These are phyloP conservation scores for Phalloptychus januarius DNA, from an alignment of 2,797 vertebrate genomes.

Conservation along the genomic window DNA sequence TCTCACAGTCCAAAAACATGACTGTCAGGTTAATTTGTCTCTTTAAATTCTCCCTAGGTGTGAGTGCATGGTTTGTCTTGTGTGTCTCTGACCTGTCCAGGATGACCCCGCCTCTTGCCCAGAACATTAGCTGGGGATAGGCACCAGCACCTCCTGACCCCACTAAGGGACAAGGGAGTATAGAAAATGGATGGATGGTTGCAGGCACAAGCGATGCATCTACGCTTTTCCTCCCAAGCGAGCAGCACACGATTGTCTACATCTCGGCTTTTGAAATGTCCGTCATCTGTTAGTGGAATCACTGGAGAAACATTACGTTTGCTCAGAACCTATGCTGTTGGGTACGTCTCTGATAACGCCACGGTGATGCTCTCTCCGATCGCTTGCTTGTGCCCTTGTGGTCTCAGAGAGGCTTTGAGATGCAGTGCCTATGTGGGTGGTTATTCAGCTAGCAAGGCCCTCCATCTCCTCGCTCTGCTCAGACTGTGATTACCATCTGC, in stretches of 20 bases:
- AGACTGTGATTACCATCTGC: slow-evolving; percentile 71
- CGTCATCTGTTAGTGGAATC: slow-evolving; percentile 19
- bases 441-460: slow-evolving; percentile 52
- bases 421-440: slow-evolving; percentile 68
- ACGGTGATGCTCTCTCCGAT: slow-evolving; percentile 42
- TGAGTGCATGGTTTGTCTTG: too few relatives aligned
- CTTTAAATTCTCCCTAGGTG: too few relatives aligned
- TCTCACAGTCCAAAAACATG: too few relatives aligned
- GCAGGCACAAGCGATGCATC: not conserved
- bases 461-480: slow-evolving; percentile 57
- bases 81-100: too few relatives aligned
- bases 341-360: slow-evolving; percentile 47
- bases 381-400: slow-evolving; percentile 45
- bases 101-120: too few relatives aligned
- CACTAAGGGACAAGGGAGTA: too few relatives aligned
- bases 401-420: slow-evolving; percentile 54
- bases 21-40: too few relatives aligned
- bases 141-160: too few relatives aligned
- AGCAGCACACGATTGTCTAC: slow-evolving; percentile 15
- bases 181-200: too few relatives aligned
- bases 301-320: slow-evolving; percentile 8
- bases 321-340: slow-evolving; percentile 47
- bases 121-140: too few relatives aligned
- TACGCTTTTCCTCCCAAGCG: slow-evolving; percentile 7
- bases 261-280: slow-evolving; percentile 28